Evolutionary conservation across 2,888 invertebrate species (phyloP).

Genomic region (Eumerus sabulonum): DNA sequence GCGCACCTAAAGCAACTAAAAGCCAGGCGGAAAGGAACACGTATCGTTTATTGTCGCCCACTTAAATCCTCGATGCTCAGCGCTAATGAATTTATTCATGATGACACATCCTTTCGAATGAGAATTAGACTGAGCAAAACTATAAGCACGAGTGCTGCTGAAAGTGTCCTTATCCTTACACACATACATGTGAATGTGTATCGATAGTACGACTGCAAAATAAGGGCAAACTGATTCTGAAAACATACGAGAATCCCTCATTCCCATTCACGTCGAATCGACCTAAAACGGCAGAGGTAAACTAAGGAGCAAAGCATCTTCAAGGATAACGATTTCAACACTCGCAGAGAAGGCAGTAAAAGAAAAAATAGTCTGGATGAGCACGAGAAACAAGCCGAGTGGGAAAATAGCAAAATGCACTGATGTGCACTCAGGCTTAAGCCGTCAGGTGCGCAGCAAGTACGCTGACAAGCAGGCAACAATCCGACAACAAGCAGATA

Average conservation of each 20-base stretch:
- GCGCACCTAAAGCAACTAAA: neutral
- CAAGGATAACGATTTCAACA: conserved; percentile 44
- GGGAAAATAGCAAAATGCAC: conserved; percentile 5
- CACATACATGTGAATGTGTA: conserved; percentile 2
- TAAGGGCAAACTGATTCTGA: too few relatives aligned
- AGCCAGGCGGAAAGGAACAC: conserved; percentile 33
- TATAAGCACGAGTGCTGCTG: conserved; percentile 24
- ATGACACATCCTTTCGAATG: conserved; percentile 64
- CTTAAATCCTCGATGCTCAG: conserved; percentile 63
- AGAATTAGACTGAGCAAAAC: conserved; percentile 57
- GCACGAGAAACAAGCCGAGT: too few relatives aligned
- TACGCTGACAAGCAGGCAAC: conserved; percentile 22
- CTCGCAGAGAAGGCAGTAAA: too few relatives aligned
- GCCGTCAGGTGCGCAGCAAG: conserved; percentile 42
- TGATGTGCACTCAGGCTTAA: conserved; percentile 33
- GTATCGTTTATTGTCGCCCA: conserved; percentile 64
- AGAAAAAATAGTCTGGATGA: too few relatives aligned
- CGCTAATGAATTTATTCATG: conserved; percentile 69
- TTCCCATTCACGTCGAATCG: conserved; percentile 1
- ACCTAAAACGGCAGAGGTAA: conserved; percentile 32
- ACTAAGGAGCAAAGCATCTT: conserved; percentile 29
- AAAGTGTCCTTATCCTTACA: neutral
- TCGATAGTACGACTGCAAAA: conserved; percentile 21
- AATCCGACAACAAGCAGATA: conserved; percentile 48
- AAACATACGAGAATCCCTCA: too few relatives aligned